A percentile compares a stretch with the other conserved stretches of the same genome.
Evolutionary conservation across 1,140 invertebrate genomes (phyloP).

Genomic region (Cherax destructor): DNA sequence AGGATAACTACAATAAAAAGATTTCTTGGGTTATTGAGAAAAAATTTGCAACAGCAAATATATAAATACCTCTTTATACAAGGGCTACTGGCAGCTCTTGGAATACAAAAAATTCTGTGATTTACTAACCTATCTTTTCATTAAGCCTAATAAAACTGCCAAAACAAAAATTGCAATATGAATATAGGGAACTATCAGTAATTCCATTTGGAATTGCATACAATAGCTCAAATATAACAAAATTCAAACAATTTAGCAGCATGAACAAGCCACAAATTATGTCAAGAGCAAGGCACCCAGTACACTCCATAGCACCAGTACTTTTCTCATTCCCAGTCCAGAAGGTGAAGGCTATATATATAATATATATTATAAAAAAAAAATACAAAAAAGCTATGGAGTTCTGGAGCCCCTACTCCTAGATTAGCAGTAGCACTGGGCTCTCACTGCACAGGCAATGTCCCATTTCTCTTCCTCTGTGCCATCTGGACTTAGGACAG

Average conservation of each 20-base stretch:
- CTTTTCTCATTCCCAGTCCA: slow-evolving; percentile 58
- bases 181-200: slow-evolving; percentile 53
- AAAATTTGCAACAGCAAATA: slow-evolving; percentile 66
- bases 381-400: slow-evolving; percentile 65
- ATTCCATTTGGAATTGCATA: slow-evolving; percentile 53
- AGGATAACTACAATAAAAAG: slow-evolving; percentile 66
- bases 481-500: slow-evolving; percentile 52
- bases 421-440: slow-evolving; percentile 66
- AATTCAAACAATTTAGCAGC: slow-evolving; percentile 53
- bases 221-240: slow-evolving; percentile 63
- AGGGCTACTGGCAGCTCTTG: slow-evolving; percentile 68
- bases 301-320: slow-evolving; percentile 67
- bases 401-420: slow-evolving; percentile 60
- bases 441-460: slow-evolving; percentile 62
- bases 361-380: slow-evolving; percentile 44
- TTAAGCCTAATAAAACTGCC: slow-evolving; percentile 67
- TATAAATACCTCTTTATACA: slow-evolving; percentile 69
- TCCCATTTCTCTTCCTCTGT: slow-evolving; percentile 61
- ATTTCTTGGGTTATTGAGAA: slow-evolving; percentile 65
- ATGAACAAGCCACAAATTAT: slow-evolving; percentile 65
- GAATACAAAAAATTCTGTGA: slow-evolving; percentile 59
- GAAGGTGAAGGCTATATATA: slow-evolving; percentile 63
- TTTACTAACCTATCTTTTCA: slow-evolving; percentile 61
- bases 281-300: slow-evolving; percentile 67
- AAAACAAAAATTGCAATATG: slow-evolving; percentile 55